A percentile compares a stretch with the other conserved stretches of the same genome.
These are phyloP conservation scores for Yponomeuta plumbellus DNA, from an alignment of 2,888 invertebrate genomes.

Conservation along the genomic window DNA sequence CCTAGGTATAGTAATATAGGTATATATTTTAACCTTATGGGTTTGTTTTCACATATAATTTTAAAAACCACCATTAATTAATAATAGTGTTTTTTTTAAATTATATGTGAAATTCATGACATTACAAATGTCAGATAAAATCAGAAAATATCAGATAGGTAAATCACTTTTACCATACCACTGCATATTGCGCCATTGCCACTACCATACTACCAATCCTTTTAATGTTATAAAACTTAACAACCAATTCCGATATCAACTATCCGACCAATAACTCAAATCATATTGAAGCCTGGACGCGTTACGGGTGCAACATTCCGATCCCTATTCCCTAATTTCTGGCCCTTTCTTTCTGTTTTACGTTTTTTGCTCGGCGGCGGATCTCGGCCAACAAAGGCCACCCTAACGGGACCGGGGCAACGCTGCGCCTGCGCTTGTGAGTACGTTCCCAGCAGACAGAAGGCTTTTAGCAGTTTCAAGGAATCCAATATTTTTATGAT, in stretches of 20 bases:
- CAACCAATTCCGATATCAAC: background rate
- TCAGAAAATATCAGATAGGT: too few species aligned
- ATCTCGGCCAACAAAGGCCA: conserved; percentile 52
- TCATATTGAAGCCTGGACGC: conserved; percentile 23
- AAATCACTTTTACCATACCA: too few species aligned
- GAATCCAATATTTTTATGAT: background rate
- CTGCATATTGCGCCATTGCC: too few species aligned
- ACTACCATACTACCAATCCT: background rate
- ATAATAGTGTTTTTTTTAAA: too few species aligned
- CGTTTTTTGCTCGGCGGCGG: conserved; percentile 66
- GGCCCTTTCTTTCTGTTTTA: conserved; percentile 61
- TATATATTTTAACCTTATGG: too few species aligned
- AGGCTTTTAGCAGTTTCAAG: background rate
- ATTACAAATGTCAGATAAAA: too few species aligned
- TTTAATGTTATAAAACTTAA: background rate
- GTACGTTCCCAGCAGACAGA: background rate
- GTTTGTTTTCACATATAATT: too few species aligned
- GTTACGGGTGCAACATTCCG: conserved; percentile 70
- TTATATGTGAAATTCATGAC: too few species aligned
- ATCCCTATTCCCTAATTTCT: conserved; percentile 63
- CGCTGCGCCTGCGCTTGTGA: conserved; percentile 33
- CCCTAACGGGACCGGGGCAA: conserved; percentile 60
- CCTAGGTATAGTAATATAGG: too few species aligned
- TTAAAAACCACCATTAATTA: too few species aligned
- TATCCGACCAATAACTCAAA: background rate